A percentile compares a stretch with the other conserved stretches of the same genome.
Conservation (phyloP, 2,888 invertebrate genomes). For the Ophion costatus region DNA sequence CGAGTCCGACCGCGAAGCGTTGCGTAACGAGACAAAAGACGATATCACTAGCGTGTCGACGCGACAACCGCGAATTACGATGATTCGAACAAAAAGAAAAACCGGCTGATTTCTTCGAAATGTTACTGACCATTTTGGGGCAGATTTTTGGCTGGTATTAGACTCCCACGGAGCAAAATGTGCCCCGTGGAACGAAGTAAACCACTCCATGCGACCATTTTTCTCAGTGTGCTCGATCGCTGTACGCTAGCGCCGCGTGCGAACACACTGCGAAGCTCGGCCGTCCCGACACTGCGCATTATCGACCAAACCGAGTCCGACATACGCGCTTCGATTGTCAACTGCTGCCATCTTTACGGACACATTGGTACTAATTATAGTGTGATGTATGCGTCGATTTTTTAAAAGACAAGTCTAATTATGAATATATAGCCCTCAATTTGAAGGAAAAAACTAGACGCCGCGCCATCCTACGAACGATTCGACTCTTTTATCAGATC, state of each 20-base stretch:
- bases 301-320: slow-evolving; percentile 19
- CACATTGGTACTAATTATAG: neutral
- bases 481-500: no score
- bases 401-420: no score
- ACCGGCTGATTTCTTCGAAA: neutral
- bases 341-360: slow-evolving; percentile 4
- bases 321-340: neutral
- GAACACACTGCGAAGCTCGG: neutral
- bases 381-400: no score
- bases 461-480: no score
- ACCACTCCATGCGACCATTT: slow-evolving; percentile 89
- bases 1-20: slow-evolving; percentile 23
- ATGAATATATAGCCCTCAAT: no score
- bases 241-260: slow-evolving; percentile 19
- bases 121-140: slow-evolving; percentile 80
- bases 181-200: slow-evolving; percentile 83
- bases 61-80: slow-evolving; percentile 47
- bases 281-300: slow-evolving; percentile 1
- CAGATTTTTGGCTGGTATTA: slow-evolving; percentile 72
- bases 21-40: slow-evolving; percentile 62
- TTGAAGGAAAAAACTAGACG: no score
- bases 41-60: neutral
- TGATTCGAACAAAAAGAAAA: slow-evolving; percentile 75
- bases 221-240: slow-evolving; percentile 69
- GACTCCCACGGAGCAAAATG: slow-evolving; percentile 76